These are phyloP conservation scores for Popillia japonica DNA, from an alignment of 1,140 invertebrate species.

Conservation along the genomic window DNA sequence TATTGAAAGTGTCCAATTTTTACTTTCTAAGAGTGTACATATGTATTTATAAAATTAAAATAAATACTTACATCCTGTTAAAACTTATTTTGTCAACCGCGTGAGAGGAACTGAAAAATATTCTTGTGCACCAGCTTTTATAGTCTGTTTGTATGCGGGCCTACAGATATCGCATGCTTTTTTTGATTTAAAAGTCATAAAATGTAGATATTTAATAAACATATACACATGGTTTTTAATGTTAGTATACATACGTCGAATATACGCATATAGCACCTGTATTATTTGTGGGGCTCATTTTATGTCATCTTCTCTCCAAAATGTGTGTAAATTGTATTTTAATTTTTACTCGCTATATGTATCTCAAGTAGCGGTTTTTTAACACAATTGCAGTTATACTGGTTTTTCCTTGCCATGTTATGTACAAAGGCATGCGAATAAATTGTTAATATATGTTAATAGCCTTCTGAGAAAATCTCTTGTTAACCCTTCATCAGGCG, in stretches of 20 bases:
- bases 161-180: no score
- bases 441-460: no score
- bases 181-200: not conserved
- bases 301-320: slow-evolving; percentile 12
- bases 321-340: no score
- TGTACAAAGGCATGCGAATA: no score
- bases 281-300: not conserved
- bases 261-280: not conserved
- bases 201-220: not conserved
- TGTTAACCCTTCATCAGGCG: no score
- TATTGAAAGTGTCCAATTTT: no score
- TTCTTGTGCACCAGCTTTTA: not conserved
- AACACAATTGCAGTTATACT: not conserved
- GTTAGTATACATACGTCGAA: not conserved
- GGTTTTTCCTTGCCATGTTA: no score
- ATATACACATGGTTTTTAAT: not conserved
- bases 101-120: not conserved
- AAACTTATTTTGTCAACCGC: not conserved
- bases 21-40: no score
- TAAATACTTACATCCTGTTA: not conserved
- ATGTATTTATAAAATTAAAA: not conserved
- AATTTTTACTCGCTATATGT: not conserved
- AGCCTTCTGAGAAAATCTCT: no score
- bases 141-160: not conserved
- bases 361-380: slow-evolving; percentile 22